phyloP scores from a whole-genome alignment of 2,888 invertebrate genomes.

The Hypsopygia costalis region DNA sequence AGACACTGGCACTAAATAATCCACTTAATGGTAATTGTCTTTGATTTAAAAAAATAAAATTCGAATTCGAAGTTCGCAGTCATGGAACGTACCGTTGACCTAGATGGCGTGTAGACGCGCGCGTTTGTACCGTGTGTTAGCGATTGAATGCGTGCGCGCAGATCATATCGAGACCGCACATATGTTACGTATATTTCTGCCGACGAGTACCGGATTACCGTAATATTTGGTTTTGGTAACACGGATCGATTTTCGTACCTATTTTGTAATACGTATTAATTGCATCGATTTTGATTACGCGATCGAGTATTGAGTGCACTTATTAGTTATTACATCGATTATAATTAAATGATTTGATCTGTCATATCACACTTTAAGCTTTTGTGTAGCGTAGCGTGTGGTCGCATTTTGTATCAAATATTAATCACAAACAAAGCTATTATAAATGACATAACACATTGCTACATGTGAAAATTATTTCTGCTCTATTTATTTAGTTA shows the following conservation, averaged over 20 bases:
- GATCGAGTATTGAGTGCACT: no score
- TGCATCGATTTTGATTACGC: conserved; percentile 1
- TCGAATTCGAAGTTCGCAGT: conserved; percentile 40
- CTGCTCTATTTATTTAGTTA: no score
- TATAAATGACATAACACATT: no score
- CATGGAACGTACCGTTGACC: conserved; percentile 32
- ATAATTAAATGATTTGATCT: no score
- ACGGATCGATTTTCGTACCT: conserved; percentile 24
- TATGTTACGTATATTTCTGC: conserved; percentile 25
- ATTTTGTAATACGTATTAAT: conserved; percentile 15
- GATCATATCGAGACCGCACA: conserved; percentile 35
- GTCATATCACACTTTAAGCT: no score
- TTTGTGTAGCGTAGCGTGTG: no score
- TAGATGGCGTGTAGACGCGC: conserved; percentile 41
- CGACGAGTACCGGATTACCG: conserved; percentile 50
- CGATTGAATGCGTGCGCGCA: conserved; percentile 53
- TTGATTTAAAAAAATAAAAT: conserved; percentile 22
- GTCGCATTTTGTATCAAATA: no score
- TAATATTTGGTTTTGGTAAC: conserved; percentile 46
- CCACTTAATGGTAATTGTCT: conserved; percentile 1
- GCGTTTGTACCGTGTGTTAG: conserved; percentile 45
- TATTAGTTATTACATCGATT: no score
- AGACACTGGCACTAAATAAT: conserved; percentile 7
- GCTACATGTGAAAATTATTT: no score
- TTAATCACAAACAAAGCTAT: no score